A percentile compares a stretch with the other conserved stretches of the same genome.
Evolutionary conservation across 2,113 vertebrate genomes (phyloP).

Genomic region (Aramus guarauna): DNA sequence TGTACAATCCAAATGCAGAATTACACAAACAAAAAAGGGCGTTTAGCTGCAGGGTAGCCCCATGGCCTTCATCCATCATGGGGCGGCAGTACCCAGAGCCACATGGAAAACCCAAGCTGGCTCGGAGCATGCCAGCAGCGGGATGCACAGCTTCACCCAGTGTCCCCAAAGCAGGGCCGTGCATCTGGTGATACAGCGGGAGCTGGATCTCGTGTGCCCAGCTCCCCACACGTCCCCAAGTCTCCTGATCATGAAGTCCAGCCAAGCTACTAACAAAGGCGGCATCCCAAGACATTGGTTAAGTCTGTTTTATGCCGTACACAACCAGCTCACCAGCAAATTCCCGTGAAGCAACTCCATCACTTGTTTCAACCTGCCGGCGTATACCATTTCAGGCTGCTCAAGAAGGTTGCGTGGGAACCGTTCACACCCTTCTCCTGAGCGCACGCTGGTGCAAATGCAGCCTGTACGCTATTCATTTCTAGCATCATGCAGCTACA

Average conservation of each 20-base stretch:
- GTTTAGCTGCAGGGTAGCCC: background rate
- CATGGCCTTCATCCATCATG: background rate
- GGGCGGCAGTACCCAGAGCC: background rate
- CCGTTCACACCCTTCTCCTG: background rate
- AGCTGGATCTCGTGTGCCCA: background rate
- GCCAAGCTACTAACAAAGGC: background rate
- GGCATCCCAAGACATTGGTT: background rate
- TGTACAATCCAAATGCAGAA: background rate
- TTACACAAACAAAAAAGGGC: background rate
- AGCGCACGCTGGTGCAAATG: accelerated
- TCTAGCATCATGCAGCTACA: background rate
- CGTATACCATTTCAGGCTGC: background rate
- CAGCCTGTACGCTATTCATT: background rate
- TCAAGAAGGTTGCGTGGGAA: background rate
- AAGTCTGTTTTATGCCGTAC: background rate
- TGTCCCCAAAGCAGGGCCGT: background rate
- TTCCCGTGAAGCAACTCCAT: background rate
- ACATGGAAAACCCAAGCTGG: background rate
- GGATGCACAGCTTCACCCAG: background rate
- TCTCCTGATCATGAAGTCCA: background rate
- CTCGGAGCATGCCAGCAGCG: background rate
- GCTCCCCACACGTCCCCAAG: background rate
- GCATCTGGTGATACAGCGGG: background rate
- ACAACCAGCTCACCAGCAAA: background rate
- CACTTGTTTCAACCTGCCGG: background rate